A percentile compares a stretch with the other conserved stretches of the same genome.
Conservation (phyloP, 2,888 invertebrate species). For the Meiosimyza decipiens region DNA sequence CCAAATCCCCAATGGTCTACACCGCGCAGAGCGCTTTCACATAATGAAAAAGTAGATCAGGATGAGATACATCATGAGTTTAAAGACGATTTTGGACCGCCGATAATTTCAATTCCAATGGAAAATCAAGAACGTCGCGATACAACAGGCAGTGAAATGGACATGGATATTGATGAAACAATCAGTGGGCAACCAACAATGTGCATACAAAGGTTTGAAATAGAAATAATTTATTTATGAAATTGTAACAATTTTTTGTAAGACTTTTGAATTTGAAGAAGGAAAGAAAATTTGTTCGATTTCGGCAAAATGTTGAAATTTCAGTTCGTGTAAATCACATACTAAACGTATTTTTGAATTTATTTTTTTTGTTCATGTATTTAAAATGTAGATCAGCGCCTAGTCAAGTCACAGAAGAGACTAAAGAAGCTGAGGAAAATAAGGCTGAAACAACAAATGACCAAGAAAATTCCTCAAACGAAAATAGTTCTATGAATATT, state of each 20-base stretch:
- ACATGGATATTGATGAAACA: conserved; percentile 51
- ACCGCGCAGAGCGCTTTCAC: conserved; percentile 29
- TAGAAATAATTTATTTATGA: neutral
- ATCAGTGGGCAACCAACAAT: conserved; percentile 43
- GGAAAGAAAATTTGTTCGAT: neutral
- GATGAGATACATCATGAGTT: conserved; percentile 4
- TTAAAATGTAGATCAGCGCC: neutral
- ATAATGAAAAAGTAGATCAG: conserved; percentile 30
- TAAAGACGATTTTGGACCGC: neutral
- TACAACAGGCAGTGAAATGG: conserved; percentile 59
- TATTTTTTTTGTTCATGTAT: no score
- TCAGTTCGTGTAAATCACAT: no score
- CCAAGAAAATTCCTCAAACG: neutral
- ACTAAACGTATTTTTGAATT: no score
- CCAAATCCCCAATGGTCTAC: conserved; percentile 48
- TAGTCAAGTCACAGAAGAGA: conserved; percentile 7
- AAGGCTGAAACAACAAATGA: neutral
- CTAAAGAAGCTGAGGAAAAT: conserved; percentile 8
- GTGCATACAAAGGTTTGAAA: conserved; percentile 40
- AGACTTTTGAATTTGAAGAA: neutral
- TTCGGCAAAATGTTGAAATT: conserved; percentile 5
- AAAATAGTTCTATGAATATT: conserved; percentile 32
- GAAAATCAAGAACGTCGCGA: conserved; percentile 38
- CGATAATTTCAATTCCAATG: neutral
- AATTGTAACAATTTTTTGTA: neutral